Conservation (phyloP, 2,113 vertebrate species). For the Ursus arctos region DNA sequence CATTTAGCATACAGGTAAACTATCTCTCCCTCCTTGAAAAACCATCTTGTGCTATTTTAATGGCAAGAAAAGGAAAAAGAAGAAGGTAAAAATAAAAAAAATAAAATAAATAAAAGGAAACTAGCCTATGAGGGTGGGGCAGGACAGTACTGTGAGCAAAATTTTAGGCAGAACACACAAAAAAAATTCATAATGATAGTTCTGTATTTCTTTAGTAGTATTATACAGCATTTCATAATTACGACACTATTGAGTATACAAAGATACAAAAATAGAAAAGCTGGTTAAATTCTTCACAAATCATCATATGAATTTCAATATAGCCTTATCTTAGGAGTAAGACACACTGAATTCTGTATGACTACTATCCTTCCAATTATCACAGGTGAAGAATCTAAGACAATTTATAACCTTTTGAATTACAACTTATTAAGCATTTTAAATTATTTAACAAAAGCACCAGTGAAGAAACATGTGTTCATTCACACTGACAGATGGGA, state of each 20-base stretch:
- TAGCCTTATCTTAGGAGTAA: not conserved
- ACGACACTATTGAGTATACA: not conserved
- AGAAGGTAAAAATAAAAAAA: slow-evolving; percentile 31
- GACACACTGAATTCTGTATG: not conserved
- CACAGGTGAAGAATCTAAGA: not conserved
- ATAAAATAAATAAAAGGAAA: not conserved
- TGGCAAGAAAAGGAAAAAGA: not conserved
- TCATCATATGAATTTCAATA: slow-evolving; percentile 7
- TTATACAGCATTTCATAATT: not conserved
- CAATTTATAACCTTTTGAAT: not conserved
- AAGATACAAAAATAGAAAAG: not conserved
- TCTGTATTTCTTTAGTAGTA: not conserved
- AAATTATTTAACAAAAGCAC: slow-evolving; percentile 21
- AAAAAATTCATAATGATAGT: not conserved
- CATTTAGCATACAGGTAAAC: not conserved
- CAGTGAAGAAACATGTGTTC: slow-evolving; percentile 34
- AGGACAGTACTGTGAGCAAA: not conserved
- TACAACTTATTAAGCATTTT: slow-evolving; percentile 30
- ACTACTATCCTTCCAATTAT: not conserved
- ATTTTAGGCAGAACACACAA: not conserved
- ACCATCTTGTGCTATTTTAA: not conserved
- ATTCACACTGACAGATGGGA: not conserved
- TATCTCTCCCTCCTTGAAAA: not conserved
- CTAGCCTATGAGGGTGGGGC: not conserved
- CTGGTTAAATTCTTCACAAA: slow-evolving; percentile 31